These are phyloP conservation scores for Metaphire vulgaris DNA, from an alignment of 1,140 invertebrate genomes.

Conservation along the genomic window DNA sequence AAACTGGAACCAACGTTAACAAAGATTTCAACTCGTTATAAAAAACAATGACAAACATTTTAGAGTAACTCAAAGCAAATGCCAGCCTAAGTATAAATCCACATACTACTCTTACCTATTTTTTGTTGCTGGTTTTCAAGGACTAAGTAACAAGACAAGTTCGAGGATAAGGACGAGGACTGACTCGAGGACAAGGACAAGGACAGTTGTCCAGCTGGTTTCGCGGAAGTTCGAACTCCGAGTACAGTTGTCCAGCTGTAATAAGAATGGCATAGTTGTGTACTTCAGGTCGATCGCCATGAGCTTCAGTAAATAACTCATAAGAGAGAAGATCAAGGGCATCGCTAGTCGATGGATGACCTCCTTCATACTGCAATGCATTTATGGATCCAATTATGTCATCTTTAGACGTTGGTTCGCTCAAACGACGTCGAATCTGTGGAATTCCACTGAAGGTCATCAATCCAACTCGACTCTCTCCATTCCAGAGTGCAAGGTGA, in stretches of 20 bases:
- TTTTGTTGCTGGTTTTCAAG: too few species aligned
- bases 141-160: too few species aligned
- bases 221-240: constrained; percentile 8
- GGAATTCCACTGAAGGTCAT: constrained; percentile 17
- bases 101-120: too few species aligned
- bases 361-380: constrained; percentile 22
- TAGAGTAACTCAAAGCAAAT: too few species aligned
- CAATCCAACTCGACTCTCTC: constrained; percentile 19
- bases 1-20: too few species aligned
- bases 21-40: too few species aligned
- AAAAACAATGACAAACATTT: too few species aligned
- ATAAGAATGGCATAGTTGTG: constrained; percentile 26
- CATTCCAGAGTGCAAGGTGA: constrained; percentile 17
- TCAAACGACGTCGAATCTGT: constrained; percentile 12
- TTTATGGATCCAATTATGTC: constrained; percentile 20
- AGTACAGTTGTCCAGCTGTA: constrained; percentile 20
- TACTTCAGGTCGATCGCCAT: constrained; percentile 20
- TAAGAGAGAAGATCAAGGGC: constrained; percentile 16
- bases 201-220: too few species aligned
- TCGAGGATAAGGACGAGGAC: too few species aligned
- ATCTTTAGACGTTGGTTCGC: constrained; percentile 7
- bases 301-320: constrained; percentile 12
- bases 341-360: constrained; percentile 7
- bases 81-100: too few species aligned
- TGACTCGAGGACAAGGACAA: too few species aligned